Evolutionary conservation across 1,140 invertebrate species (phyloP).

Genomic region (Tetragonula clypearis): DNA sequence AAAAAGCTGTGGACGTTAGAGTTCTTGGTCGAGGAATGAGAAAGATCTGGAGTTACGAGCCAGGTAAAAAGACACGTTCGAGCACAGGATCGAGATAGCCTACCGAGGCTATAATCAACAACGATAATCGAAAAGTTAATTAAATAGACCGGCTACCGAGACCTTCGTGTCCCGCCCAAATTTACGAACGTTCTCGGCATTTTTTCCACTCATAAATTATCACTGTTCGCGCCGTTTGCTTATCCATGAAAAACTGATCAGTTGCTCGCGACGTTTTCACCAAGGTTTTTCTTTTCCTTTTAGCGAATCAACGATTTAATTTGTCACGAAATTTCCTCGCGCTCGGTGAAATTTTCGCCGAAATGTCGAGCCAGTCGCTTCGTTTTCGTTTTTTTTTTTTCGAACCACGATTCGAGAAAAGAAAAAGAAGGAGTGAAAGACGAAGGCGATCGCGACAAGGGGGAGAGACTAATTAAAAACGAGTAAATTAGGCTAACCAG

Average conservation of each 20-base stretch:
- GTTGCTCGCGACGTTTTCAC: background rate
- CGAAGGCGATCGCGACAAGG: slow-evolving; percentile 25
- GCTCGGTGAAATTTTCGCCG: slow-evolving; percentile 6
- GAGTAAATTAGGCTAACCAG: slow-evolving; percentile 78
- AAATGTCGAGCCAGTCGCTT: background rate
- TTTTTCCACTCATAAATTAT: background rate
- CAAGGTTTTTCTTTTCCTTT: background rate
- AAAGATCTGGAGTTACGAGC: slow-evolving; percentile 7
- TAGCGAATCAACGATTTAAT: too few species aligned
- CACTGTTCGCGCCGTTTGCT: background rate
- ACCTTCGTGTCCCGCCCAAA: background rate
- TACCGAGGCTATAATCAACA: background rate
- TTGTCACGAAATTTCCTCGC: slow-evolving; percentile 16
- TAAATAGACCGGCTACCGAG: background rate
- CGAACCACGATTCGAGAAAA: background rate
- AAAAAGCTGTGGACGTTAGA: background rate
- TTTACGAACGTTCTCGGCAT: background rate
- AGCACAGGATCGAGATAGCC: background rate
- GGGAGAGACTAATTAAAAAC: slow-evolving; percentile 76
- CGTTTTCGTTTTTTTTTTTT: background rate
- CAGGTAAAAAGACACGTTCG: background rate
- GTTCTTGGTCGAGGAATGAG: background rate
- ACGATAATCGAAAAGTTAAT: background rate
- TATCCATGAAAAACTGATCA: background rate
- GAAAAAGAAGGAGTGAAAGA: background rate